phyloP scores from a whole-genome alignment of 2,797 vertebrate species.

The Luscinia luscinia region DNA sequence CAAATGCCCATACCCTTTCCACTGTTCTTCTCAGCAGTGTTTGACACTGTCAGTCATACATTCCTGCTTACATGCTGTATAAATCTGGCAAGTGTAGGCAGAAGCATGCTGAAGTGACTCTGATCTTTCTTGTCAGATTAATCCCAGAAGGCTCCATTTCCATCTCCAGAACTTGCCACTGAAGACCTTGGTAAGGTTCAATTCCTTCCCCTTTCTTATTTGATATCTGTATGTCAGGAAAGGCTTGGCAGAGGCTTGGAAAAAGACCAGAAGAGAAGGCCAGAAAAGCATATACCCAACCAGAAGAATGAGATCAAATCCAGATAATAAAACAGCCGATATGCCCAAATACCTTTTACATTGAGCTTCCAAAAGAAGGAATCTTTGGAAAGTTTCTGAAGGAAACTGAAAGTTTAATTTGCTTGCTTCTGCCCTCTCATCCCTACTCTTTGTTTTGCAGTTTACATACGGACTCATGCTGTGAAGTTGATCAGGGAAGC shows the following conservation, averaged over 20 bases:
- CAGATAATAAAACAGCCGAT: neutral
- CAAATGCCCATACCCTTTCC: constrained; percentile 15
- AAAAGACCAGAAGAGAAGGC: neutral
- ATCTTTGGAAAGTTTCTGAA: neutral
- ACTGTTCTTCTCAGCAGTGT: neutral
- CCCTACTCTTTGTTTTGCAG: neutral
- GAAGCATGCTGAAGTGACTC: neutral
- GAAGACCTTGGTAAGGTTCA: neutral
- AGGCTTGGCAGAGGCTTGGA: neutral
- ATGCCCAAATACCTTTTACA: neutral
- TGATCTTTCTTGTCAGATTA: constrained; percentile 49
- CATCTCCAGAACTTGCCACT: neutral
- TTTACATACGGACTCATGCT: neutral
- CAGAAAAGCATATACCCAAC: neutral
- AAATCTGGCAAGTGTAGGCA: constrained; percentile 33
- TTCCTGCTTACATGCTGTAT: neutral
- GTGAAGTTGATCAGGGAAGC: neutral
- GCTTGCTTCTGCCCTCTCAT: neutral
- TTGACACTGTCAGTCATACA: constrained; percentile 24
- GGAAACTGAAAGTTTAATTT: neutral
- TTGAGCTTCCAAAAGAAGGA: neutral
- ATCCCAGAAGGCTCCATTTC: constrained; percentile 5
- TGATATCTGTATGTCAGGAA: neutral
- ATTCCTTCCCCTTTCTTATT: constrained; percentile 1
- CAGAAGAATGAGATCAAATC: neutral